phyloP scores from a whole-genome alignment of 2,797 vertebrate species.

The Chiroxiphia lanceolata region DNA sequence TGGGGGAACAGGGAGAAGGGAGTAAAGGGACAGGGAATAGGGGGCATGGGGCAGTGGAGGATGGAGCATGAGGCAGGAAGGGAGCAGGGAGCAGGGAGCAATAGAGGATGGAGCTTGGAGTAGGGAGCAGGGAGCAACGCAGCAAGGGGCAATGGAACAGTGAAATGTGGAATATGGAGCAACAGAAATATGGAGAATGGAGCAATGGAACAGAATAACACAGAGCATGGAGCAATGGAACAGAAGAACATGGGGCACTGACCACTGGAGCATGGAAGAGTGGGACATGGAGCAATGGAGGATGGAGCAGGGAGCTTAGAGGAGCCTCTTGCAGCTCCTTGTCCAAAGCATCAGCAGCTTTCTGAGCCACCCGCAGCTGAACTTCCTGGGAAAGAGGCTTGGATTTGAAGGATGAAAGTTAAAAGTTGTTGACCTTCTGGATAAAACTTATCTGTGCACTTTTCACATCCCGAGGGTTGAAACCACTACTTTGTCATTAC shows the following conservation, averaged over 20 bases:
- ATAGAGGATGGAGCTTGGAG: not conserved
- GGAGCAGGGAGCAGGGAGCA: too few species aligned
- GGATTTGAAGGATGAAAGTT: not conserved
- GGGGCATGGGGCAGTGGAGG: not conserved
- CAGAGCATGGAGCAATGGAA: not conserved
- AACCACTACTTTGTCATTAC: not conserved
- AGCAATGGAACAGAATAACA: too few species aligned
- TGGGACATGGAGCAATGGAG: not conserved
- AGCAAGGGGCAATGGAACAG: too few species aligned
- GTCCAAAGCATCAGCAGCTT: not conserved
- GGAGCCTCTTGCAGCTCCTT: not conserved
- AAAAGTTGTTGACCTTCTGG: constrained; percentile 16
- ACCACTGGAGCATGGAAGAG: not conserved
- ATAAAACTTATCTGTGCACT: not conserved
- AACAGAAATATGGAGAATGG: not conserved
- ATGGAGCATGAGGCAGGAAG: not conserved
- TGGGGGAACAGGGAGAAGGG: not conserved
- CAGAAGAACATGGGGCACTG: not conserved
- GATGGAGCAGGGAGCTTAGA: not conserved
- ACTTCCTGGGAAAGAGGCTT: not conserved
- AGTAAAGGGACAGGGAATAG: not conserved
- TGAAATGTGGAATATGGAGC: not conserved
- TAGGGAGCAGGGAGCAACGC: not conserved
- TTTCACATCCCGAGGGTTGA: not conserved
- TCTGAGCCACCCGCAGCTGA: not conserved